Base-by-base conservation (phyloP, 1,140 invertebrate species). In the Pseudomyrmex dendroicus region DNA sequence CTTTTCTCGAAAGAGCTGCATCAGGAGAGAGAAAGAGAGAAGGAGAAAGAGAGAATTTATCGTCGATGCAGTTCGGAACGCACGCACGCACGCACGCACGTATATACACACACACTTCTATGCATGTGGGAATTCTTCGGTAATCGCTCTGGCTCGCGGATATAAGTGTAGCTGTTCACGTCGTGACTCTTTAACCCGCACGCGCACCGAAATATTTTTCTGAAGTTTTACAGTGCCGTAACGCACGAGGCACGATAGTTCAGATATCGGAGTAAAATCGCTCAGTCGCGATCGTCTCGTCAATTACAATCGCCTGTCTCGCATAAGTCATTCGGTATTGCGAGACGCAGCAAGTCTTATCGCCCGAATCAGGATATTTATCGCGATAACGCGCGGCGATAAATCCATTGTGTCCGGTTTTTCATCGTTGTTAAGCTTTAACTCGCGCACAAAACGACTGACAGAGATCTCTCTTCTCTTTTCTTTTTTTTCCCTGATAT, bases 131-230 rank as follows among this genome's bases (percentile, higher is more conserved):
- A 80, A 80, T 80, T 80, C 76, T 80, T 59, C 66, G 66, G 59
- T 80, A 80, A 80, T 80, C 76, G 22, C 17, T 44, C 54, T 10
- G 22, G 76, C 76, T 72, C 54, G 76, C 76, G 56, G 66, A 22
- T 50, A 80, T 25, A 35, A 67, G 35, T 68, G 15, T n/a, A 66
- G 54, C 17, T 64, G 76, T 72, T 70, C 54, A n/a, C 22, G 56
- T 70, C 64, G 35, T 54, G 66, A 59, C 76, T 70, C 76, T 72
- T 80, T 80, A 80, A 80, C 76, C 64, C 63, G 35, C 13, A n/a
- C 66, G 76, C 74, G 66, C 44, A 57, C 54, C 66, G 15, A 80
- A 80, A 72, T 72, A 72, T 80, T 72, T 59, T 25, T 44, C 10
- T 52, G 52, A 35, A 35, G n/a, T 35, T 54, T 57, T 22, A n/a